phyloP scores from a whole-genome alignment of 2,888 invertebrate species.

The Vandiemenella viatica region DNA sequence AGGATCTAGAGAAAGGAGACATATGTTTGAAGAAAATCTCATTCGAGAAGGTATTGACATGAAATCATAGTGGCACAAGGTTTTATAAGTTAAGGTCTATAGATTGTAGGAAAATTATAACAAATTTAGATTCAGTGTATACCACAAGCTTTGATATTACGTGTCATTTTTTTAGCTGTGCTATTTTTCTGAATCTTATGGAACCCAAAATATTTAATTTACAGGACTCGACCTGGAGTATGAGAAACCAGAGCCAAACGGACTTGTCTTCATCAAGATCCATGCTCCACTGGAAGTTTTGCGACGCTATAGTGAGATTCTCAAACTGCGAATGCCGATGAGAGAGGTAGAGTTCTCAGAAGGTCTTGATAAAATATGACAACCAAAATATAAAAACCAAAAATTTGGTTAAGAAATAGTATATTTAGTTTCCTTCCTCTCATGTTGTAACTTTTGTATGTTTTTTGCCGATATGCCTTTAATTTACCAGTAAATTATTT shows the following conservation, averaged over 20 bases:
- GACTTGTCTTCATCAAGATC: slow-evolving; percentile 71
- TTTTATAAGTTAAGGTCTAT: not conserved
- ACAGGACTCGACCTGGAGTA: slow-evolving; percentile 55
- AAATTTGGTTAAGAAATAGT: too few species aligned
- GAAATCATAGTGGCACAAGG: not conserved
- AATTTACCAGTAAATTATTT: too few species aligned
- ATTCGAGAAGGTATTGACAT: slow-evolving; percentile 34
- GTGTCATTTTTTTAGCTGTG: not conserved
- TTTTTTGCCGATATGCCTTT: too few species aligned
- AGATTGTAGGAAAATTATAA: not conserved
- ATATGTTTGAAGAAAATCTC: slow-evolving; percentile 57
- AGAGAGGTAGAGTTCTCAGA: slow-evolving; percentile 48
- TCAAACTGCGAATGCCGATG: slow-evolving; percentile 88
- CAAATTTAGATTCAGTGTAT: not conserved
- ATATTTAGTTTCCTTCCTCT: too few species aligned
- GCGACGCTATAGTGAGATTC: slow-evolving; percentile 75
- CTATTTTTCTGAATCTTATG: not conserved
- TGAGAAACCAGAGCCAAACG: slow-evolving; percentile 46
- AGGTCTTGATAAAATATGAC: not conserved
- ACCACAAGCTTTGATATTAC: not conserved
- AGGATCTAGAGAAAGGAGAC: slow-evolving; percentile 30
- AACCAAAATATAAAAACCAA: too few species aligned
- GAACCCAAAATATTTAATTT: too few species aligned
- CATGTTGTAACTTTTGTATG: too few species aligned
- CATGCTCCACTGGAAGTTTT: slow-evolving; percentile 74